These are phyloP conservation scores for Felis catus DNA, from an alignment of 2,113 vertebrate species.

Conservation along the genomic window F.catus_Fca126_mat1.0 CM031419.1:217217001-217217500, in stretches of 20 bases:
- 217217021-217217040: background rate
- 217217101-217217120: rapidly evolving
- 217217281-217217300: rapidly evolving
- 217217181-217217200: rapidly evolving
- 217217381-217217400: rapidly evolving
- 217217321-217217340: rapidly evolving
- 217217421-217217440: rapidly evolving
- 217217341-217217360: rapidly evolving
- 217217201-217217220: background rate
- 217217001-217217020: background rate
- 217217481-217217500: rapidly evolving
- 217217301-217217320: background rate
- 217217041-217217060: background rate
- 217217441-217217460: rapidly evolving
- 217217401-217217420: rapidly evolving
- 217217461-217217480: background rate
- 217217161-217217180: rapidly evolving
- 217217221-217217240: rapidly evolving
- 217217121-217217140: background rate
- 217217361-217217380: rapidly evolving
- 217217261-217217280: rapidly evolving
- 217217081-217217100: rapidly evolving
- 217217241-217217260: background rate
- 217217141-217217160: background rate
- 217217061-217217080: background rate